Conservation (phyloP, 2,888 invertebrate genomes). For the Brachypalpus laphriformis region DNA sequence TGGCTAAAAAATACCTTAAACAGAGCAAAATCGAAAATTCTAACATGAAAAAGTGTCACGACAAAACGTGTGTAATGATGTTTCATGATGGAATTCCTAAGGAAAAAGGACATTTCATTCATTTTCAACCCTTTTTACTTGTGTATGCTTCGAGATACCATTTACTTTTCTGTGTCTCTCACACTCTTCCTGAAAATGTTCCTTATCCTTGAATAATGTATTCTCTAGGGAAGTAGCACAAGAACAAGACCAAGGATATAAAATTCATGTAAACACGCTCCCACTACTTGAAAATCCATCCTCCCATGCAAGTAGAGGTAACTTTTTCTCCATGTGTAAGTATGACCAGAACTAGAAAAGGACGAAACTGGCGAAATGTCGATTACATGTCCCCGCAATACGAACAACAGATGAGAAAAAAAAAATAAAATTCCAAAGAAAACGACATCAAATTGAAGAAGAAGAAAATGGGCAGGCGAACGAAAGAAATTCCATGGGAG, state of each 20-base stretch:
- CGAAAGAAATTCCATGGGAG: slow-evolving; percentile 24
- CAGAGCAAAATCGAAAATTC: slow-evolving; percentile 55
- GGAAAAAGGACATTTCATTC: slow-evolving; percentile 66
- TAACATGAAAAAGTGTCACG: slow-evolving; percentile 69
- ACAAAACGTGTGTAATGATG: slow-evolving; percentile 65
- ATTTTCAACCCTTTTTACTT: slow-evolving; percentile 43
- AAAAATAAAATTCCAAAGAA: slow-evolving; percentile 24
- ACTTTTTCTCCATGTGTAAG: slow-evolving; percentile 1
- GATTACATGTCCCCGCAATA: slow-evolving; percentile 59
- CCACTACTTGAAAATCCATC: slow-evolving; percentile 44
- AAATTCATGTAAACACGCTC: slow-evolving; percentile 70
- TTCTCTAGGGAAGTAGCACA: slow-evolving; percentile 37
- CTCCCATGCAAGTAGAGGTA: slow-evolving; percentile 32
- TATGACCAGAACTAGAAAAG: slow-evolving; percentile 23
- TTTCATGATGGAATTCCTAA: slow-evolving; percentile 60
- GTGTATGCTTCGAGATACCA: slow-evolving; percentile 38
- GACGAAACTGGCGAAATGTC: slow-evolving; percentile 62
- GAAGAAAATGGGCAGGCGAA: slow-evolving; percentile 37
- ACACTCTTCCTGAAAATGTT: background rate
- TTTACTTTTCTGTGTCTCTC: slow-evolving; percentile 24
- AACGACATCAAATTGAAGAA: slow-evolving; percentile 58
- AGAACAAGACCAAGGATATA: slow-evolving; percentile 64
- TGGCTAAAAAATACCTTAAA: slow-evolving; percentile 33
- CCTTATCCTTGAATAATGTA: slow-evolving; percentile 66
- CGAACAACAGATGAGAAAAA: slow-evolving; percentile 37